Evolutionary conservation across 2,113 vertebrate genomes (phyloP).

Genomic region (Thunnus maccoyii): DNA sequence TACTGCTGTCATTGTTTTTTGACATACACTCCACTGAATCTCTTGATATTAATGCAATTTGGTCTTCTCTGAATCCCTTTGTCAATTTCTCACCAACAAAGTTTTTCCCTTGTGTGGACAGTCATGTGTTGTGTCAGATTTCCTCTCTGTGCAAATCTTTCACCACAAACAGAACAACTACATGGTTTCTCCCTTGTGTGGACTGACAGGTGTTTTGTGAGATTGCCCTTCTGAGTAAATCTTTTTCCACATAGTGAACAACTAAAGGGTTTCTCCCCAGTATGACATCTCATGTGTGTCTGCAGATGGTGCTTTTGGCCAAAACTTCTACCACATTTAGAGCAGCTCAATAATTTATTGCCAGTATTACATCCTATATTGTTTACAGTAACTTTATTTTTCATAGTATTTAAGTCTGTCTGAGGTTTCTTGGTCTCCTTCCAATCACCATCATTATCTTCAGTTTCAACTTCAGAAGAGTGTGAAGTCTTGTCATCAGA

Average conservation of each 20-base stretch:
- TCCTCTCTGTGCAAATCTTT: slow-evolving; percentile 23
- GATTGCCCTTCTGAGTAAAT: slow-evolving; percentile 31
- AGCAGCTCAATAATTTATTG: slow-evolving; percentile 18
- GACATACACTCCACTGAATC: too few relatives aligned
- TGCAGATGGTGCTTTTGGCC: slow-evolving; percentile 13
- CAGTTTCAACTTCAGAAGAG: not conserved
- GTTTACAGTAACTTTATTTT: not conserved
- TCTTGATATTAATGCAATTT: too few relatives aligned
- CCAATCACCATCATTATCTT: not conserved
- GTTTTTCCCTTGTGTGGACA: slow-evolving; percentile 22
- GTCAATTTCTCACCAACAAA: not conserved
- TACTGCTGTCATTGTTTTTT: too few relatives aligned
- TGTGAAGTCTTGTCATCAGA: not conserved
- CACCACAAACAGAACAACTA: slow-evolving; percentile 15
- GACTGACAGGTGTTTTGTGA: slow-evolving; percentile 15
- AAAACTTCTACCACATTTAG: slow-evolving; percentile 16
- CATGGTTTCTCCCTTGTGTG: slow-evolving; percentile 12
- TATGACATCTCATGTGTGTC: slow-evolving; percentile 27
- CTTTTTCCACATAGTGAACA: slow-evolving; percentile 26
- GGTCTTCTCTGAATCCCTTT: not conserved
- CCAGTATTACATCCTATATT: not conserved
- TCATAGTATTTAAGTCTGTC: not conserved
- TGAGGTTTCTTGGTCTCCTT: not conserved
- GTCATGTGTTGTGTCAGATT: slow-evolving; percentile 43
- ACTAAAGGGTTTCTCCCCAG: slow-evolving; percentile 21